Conservation (phyloP, 2,113 vertebrate genomes). For the Notothenia rossii region DNA sequence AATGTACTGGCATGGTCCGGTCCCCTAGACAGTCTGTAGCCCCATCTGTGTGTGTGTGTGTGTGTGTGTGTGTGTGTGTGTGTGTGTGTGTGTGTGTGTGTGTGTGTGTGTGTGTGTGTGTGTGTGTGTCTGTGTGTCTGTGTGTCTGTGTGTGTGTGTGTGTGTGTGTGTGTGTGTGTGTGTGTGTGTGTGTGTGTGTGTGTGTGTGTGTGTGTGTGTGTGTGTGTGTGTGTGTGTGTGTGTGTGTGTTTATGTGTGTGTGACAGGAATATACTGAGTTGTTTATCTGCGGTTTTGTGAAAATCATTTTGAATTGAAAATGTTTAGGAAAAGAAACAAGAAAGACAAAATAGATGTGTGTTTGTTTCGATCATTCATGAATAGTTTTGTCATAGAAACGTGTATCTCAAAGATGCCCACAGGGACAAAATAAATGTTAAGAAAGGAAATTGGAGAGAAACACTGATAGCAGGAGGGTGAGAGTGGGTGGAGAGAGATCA, state of each 20-base stretch:
- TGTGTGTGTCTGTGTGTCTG: too few relatives aligned
- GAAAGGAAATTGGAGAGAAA: constrained; percentile 11
- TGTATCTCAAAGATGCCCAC: constrained; percentile 22
- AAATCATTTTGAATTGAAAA: not conserved
- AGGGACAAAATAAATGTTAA: constrained; percentile 20
- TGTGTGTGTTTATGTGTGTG: not conserved
- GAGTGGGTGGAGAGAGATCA: constrained; percentile 46
- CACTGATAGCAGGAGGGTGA: constrained; percentile 19
- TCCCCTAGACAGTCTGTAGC: constrained; percentile 4
- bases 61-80: too few relatives aligned
- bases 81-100: too few relatives aligned
- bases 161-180: too few relatives aligned
- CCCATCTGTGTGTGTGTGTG: too few relatives aligned
- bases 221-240: not conserved
- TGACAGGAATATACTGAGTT: not conserved
- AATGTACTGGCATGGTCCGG: constrained; percentile 50
- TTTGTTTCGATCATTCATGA: constrained; percentile 40
- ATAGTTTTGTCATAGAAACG: constrained; percentile 27
- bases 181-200: too few relatives aligned
- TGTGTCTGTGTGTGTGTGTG: too few relatives aligned
- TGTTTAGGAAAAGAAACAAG: constrained; percentile 2
- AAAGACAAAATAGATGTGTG: not conserved
- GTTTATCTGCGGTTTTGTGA: constrained; percentile 1
- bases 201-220: not conserved
- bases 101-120: too few relatives aligned